Evolutionary conservation across 2,797 vertebrate species (phyloP).

Genomic region (Aplochiton taeniatus): DNA sequence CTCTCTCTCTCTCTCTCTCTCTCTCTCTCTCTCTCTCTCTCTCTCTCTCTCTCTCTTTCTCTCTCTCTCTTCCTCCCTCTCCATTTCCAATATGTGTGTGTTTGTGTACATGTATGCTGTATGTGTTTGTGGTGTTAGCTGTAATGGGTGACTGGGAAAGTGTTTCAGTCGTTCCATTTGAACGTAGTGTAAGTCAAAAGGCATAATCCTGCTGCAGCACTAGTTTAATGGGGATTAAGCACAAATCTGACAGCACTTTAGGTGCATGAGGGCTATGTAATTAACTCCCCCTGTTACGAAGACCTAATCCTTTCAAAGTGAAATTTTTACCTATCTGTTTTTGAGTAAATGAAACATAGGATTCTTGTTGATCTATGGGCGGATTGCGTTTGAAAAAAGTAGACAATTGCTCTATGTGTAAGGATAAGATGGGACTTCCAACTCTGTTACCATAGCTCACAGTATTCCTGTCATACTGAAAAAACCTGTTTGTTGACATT

Average conservation of each 20-base stretch:
- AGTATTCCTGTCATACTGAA: no score
- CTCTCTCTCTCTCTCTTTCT: neutral
- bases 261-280: slow-evolving; percentile 53
- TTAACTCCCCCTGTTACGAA: slow-evolving; percentile 57
- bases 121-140: neutral
- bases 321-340: slow-evolving; percentile 29
- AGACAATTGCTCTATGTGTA: neutral
- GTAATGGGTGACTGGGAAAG: neutral
- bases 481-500: no score
- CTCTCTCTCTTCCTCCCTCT: neutral
- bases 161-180: slow-evolving; percentile 47
- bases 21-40: slow-evolving; percentile 7
- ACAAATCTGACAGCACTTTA: slow-evolving; percentile 53
- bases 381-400: neutral
- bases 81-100: neutral
- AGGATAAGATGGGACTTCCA: no score
- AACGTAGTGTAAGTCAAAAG: slow-evolving; percentile 52
- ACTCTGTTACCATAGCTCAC: no score
- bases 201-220: slow-evolving; percentile 48
- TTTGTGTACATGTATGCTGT: slow-evolving; percentile 2
- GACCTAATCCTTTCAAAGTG: slow-evolving; percentile 52
- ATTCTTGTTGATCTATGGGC: slow-evolving; percentile 12
- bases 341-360: slow-evolving; percentile 31
- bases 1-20: neutral
- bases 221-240: slow-evolving; percentile 57